Base-by-base conservation (phyloP, 2,113 vertebrate species). In the Sarotherodon lohbergeri region DNA sequence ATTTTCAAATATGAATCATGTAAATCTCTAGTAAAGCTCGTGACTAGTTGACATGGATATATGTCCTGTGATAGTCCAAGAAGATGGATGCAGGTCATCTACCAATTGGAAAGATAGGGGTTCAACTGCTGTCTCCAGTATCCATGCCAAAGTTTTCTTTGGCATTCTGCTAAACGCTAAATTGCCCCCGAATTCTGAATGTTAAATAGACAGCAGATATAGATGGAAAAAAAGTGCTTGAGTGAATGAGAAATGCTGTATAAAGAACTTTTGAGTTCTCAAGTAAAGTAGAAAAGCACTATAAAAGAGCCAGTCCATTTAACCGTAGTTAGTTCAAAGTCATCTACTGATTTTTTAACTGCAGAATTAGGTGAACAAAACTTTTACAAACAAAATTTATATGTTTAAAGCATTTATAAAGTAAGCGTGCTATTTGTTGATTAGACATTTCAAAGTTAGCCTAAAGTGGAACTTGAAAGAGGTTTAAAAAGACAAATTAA, bases 381-480 rank as follows among this genome's bases (percentile, higher is more conserved):
- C 22, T 46, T 24, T 24, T 46, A 27, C 22, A 22, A 22, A 10
- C 0, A 46, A 7, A 48, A 17, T 1, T 11, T 48, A 43, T 2
- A 24, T 76, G 1, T 76, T 48, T 29, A 29, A 46, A 73, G 22
- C 5, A 27, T 29, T 27, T 48, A 17, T 3, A 73, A 29, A 73
- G 68, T 27, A 27, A 48, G 3, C 0, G 0, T 48, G 16, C 22
- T 48, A 0, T 76, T 29, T 76, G 41, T 29, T 48, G 41, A 76
- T 76, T 29, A 76, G 41, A 41, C 41, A 50, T 76, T 76, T 76
- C 24, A 19, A 50, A 76, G 24, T 48, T 19, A 76, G 10, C 43
- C 24, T 76, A 16, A 46, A 50, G 71, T 29, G 68, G 68, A 48
- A 76, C 41, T 48, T 76, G 41, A 73, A 73, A 73, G 68, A 46